These are phyloP conservation scores for Orussus abietinus DNA, from an alignment of 1,140 invertebrate species.

Conservation along the genomic window DNA sequence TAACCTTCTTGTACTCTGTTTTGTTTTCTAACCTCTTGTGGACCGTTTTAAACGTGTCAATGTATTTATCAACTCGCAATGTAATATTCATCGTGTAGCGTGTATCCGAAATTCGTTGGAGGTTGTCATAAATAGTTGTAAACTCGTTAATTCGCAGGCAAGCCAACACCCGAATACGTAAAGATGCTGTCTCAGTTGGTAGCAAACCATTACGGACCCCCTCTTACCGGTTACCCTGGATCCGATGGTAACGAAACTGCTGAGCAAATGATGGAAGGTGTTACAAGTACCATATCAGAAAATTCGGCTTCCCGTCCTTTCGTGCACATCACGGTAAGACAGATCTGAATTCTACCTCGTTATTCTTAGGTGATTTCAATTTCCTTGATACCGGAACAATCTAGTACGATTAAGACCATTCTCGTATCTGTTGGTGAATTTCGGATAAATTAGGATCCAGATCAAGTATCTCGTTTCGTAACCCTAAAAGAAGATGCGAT, in stretches of 20 bases:
- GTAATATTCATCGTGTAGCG: not conserved
- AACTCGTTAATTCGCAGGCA: constrained; percentile 27
- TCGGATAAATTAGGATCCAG: constrained; percentile 32
- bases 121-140: not conserved
- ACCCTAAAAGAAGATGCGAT: constrained; percentile 41
- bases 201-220: constrained; percentile 44
- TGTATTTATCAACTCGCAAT: constrained; percentile 6
- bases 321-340: constrained; percentile 46
- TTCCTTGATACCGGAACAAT: constrained; percentile 1
- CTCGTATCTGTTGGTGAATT: constrained; percentile 2
- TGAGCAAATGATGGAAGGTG: constrained; percentile 48
- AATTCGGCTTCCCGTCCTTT: constrained; percentile 43
- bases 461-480: constrained; percentile 40
- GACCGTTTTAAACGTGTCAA: not conserved
- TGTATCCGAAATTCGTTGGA: not conserved
- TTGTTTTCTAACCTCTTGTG: constrained; percentile 1
- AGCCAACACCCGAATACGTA: constrained; percentile 47
- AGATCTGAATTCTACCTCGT: constrained; percentile 4
- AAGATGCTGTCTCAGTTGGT: constrained; percentile 45
- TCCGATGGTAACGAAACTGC: constrained; percentile 39
- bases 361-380: not conserved
- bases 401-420: constrained; percentile 1
- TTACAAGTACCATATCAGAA: constrained; percentile 43
- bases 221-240: constrained; percentile 42
- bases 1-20: constrained; percentile 1